Percentiles rank a stretch among this genome's conserved stretches.
These are phyloP conservation scores for Sialia sialis DNA, from an alignment of 2,113 vertebrate genomes.

Conservation along the genomic window DNA sequence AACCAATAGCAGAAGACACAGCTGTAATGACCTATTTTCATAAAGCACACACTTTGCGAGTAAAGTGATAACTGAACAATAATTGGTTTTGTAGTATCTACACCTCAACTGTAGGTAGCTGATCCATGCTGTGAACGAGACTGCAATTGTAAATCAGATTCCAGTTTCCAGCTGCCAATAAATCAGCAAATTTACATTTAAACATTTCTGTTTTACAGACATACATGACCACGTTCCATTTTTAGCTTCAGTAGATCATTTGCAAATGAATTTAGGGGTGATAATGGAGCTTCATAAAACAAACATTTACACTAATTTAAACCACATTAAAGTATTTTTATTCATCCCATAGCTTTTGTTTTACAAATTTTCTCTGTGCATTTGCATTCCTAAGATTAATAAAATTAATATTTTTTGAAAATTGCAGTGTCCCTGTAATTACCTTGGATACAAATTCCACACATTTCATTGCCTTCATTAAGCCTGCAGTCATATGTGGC, in stretches of 20 bases:
- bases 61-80: not conserved
- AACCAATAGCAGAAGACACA: not conserved
- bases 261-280: not conserved
- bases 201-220: not conserved
- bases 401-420: constrained; percentile 4
- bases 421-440: not conserved
- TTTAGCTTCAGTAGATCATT: not conserved
- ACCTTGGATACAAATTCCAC: not conserved
- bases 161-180: not conserved
- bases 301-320: not conserved
- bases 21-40: not conserved
- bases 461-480: constrained; percentile 2
- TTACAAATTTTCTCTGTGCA: not conserved
- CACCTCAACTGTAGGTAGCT: not conserved
- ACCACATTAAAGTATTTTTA: not conserved
- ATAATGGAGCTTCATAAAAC: not conserved
- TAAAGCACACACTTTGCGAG: not conserved
- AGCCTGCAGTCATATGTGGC: not conserved
- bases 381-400: not conserved
- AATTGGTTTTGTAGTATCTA: not conserved
- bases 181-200: not conserved
- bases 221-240: not conserved
- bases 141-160: not conserved
- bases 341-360: not conserved
- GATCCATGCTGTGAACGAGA: not conserved